phyloP scores from a whole-genome alignment of 2,888 invertebrate genomes.

The Drosophila monieri region DNA sequence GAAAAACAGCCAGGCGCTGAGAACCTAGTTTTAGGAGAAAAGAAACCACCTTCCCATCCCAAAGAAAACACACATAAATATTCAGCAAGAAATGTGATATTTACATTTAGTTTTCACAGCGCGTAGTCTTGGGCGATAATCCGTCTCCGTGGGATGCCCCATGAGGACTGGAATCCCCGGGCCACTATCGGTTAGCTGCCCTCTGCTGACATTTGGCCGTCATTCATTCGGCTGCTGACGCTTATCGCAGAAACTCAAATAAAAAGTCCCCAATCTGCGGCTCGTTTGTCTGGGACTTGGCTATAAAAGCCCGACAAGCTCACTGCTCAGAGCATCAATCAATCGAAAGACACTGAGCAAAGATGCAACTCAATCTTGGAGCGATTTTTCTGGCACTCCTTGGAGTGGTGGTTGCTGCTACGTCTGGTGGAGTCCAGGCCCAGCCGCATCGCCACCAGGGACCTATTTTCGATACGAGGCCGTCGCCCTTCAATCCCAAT shows the following conservation, averaged over 20 bases:
- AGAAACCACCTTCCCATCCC: background rate
- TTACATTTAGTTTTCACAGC: constrained; percentile 35
- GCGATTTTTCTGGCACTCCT: constrained; percentile 46
- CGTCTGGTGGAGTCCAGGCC: background rate
- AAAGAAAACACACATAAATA: constrained; percentile 25
- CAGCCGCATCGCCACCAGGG: constrained; percentile 35
- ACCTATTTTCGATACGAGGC: constrained; percentile 42
- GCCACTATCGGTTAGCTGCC: constrained; percentile 41
- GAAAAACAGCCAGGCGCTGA: constrained; percentile 56
- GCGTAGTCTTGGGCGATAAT: constrained; percentile 22
- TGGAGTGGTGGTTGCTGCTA: constrained; percentile 34
- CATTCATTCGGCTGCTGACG: constrained; percentile 17
- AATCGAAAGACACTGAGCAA: constrained; percentile 35
- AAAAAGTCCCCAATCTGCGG: constrained; percentile 41
- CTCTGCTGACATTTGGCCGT: constrained; percentile 43
- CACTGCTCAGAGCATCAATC: constrained; percentile 54
- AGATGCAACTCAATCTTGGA: constrained; percentile 63
- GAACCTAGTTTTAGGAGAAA: constrained; percentile 15
- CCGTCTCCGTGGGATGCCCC: constrained; percentile 40
- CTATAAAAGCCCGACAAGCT: constrained; percentile 50
- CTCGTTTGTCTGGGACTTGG: constrained; percentile 9
- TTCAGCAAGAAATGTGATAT: constrained; percentile 42
- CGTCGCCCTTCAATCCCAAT: constrained; percentile 65
- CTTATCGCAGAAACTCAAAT: constrained; percentile 51
- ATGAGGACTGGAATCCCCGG: constrained; percentile 18